phyloP scores from a whole-genome alignment of 2,113 vertebrate species.

The Nothoprocta pentlandii region DNA sequence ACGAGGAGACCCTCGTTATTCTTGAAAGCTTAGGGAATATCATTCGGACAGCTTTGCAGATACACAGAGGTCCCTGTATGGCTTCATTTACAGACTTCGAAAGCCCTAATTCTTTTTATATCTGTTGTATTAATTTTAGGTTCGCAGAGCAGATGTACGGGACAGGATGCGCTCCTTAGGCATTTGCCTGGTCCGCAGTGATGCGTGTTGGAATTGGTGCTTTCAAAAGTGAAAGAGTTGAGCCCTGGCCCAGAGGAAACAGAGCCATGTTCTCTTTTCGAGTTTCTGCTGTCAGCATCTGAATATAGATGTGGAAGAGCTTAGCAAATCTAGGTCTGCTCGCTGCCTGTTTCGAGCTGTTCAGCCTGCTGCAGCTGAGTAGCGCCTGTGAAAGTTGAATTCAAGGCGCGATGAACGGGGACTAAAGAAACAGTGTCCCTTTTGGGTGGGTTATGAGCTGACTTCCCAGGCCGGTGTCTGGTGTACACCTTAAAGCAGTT shows the following conservation, averaged over 20 bases:
- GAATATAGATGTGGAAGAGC: not conserved
- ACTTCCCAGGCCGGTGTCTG: not conserved
- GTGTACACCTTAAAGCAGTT: not conserved
- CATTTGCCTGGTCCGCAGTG: not conserved
- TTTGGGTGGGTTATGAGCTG: not conserved
- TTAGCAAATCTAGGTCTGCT: not conserved
- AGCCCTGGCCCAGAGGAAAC: not conserved
- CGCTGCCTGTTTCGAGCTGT: not conserved
- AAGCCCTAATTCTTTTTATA: not conserved
- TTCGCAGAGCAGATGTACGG: not conserved
- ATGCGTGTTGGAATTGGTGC: not conserved
- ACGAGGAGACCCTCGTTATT: not conserved
- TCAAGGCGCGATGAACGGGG: rapidly evolving
- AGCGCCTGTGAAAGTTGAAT: not conserved
- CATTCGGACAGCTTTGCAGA: not conserved
- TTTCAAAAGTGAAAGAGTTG: not conserved
- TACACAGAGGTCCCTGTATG: slow-evolving; percentile 8
- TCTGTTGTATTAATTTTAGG: not conserved
- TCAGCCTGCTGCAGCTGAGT: rapidly evolving
- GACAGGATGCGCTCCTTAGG: not conserved
- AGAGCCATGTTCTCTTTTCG: not conserved
- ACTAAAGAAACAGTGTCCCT: not conserved
- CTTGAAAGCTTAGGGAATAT: not conserved
- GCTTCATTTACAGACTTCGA: slow-evolving; percentile 42
- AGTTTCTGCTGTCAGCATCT: not conserved